Percentiles rank a stretch among this genome's conserved stretches.
Conservation (phyloP, 2,797 vertebrate species). For the Hirundo rustica region DNA sequence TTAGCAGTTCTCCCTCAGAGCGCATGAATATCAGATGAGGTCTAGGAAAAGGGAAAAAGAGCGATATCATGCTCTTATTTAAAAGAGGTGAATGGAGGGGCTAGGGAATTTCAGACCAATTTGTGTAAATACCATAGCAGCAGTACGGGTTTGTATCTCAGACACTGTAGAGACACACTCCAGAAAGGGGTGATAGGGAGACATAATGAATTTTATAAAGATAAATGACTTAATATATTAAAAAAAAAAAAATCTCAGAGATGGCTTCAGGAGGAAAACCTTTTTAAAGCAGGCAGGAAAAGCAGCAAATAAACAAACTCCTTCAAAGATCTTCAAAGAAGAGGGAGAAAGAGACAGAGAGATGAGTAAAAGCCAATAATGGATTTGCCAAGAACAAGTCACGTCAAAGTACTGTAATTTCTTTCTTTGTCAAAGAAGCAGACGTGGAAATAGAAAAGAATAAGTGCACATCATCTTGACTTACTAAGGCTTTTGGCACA, state of each 20-base stretch:
- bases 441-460: not conserved
- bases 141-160: not conserved
- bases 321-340: not conserved
- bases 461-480: not conserved
- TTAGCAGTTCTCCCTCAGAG: not conserved
- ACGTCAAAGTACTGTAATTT: constrained; percentile 21
- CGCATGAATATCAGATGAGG: not conserved
- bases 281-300: not conserved
- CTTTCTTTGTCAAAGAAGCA: constrained; percentile 38
- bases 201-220: not conserved
- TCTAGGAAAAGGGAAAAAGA: not conserved
- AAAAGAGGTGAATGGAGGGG: not conserved
- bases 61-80: not conserved
- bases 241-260: not conserved
- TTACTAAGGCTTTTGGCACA: constrained; percentile 23
- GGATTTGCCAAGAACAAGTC: constrained; percentile 23
- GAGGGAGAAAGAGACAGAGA: not conserved
- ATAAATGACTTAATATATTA: not conserved
- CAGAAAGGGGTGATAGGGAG: not conserved
- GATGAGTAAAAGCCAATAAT: constrained; percentile 43
- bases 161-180: not conserved
- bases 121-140: not conserved
- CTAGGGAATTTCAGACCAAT: not conserved
- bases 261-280: not conserved
- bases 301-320: constrained; percentile 33